These are phyloP conservation scores for Cosmia trapezina DNA, from an alignment of 2,888 invertebrate genomes.

Conservation along the genomic window DNA sequence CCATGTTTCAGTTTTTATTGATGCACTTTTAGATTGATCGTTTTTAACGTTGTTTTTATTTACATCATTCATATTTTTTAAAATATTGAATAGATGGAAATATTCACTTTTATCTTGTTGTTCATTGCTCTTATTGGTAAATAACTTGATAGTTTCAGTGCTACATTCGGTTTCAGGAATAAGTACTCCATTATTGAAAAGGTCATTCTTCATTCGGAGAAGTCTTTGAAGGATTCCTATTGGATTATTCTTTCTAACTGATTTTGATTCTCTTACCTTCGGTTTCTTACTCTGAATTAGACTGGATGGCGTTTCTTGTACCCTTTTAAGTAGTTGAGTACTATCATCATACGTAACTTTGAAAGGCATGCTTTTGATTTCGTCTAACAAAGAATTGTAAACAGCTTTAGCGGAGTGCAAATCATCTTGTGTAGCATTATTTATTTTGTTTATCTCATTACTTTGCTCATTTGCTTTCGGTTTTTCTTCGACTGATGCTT, in stretches of 20 bases:
- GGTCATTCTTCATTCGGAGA: constrained; percentile 27
- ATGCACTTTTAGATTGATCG: constrained; percentile 3
- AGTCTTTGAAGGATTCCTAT: constrained; percentile 21
- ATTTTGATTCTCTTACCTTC: background rate
- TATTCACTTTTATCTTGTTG: constrained; percentile 16
- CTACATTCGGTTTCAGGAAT: constrained; percentile 7
- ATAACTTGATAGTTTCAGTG: background rate
- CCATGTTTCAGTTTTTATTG: constrained; percentile 2
- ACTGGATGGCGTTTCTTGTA: constrained; percentile 17
- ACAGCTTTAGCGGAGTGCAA: background rate
- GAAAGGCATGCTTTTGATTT: constrained; percentile 3
- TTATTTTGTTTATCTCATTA: constrained; percentile 4
- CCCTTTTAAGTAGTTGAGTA: constrained; percentile 2
- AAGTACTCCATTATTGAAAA: constrained; percentile 27
- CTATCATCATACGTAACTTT: constrained; percentile 2
- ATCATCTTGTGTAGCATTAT: constrained; percentile 13
- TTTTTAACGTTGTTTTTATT: constrained; percentile 8
- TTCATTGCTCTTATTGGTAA: constrained; percentile 7
- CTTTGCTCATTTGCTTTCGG: background rate
- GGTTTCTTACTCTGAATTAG: background rate
- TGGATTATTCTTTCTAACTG: constrained; percentile 1
- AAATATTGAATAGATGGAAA: constrained; percentile 2
- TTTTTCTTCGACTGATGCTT: constrained; percentile 16
- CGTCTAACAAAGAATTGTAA: constrained; percentile 16
- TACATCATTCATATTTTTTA: constrained; percentile 11